These are phyloP conservation scores for Microcaecilia unicolor DNA, from an alignment of 2,797 vertebrate genomes.

Conservation along the genomic window DNA sequence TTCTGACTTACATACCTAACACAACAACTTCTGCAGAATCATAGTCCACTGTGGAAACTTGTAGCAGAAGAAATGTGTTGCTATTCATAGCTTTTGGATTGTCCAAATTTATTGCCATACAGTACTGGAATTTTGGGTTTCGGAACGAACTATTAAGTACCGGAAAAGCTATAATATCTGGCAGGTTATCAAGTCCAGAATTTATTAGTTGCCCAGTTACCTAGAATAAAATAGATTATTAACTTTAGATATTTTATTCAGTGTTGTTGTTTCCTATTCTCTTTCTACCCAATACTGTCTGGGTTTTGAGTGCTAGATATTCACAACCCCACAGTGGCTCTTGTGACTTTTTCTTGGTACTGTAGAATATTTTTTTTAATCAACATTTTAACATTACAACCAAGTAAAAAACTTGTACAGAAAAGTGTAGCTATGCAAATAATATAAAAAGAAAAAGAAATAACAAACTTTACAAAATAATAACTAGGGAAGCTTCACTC, in stretches of 20 bases:
- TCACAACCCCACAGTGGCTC: no score
- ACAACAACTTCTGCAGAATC: conserved; percentile 3
- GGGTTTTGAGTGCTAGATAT: no score
- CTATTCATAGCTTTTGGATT: conserved; percentile 1
- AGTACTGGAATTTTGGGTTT: conserved; percentile 22
- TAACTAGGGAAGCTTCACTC: no score
- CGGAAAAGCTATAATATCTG: conserved; percentile 4
- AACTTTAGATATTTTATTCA: neutral
- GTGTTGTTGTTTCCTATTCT: neutral
- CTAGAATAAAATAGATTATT: conserved; percentile 2
- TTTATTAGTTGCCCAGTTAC: conserved; percentile 13
- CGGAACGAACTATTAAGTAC: conserved; percentile 8
- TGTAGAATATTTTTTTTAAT: no score
- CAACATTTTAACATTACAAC: no score
- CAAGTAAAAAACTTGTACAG: no score
- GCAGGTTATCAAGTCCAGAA: conserved; percentile 2
- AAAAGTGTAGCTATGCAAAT: no score
- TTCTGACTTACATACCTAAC: conserved; percentile 11
- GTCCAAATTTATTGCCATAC: neutral
- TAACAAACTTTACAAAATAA: no score
- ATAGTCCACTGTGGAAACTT: conserved; percentile 15
- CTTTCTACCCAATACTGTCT: no score
- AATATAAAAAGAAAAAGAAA: no score
- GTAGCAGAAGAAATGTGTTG: conserved; percentile 4
- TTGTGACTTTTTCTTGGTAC: no score